These are phyloP conservation scores for Sinocyclocheilus anophthalmus DNA, from an alignment of 2,113 vertebrate genomes.

Conservation along the genomic window DNA sequence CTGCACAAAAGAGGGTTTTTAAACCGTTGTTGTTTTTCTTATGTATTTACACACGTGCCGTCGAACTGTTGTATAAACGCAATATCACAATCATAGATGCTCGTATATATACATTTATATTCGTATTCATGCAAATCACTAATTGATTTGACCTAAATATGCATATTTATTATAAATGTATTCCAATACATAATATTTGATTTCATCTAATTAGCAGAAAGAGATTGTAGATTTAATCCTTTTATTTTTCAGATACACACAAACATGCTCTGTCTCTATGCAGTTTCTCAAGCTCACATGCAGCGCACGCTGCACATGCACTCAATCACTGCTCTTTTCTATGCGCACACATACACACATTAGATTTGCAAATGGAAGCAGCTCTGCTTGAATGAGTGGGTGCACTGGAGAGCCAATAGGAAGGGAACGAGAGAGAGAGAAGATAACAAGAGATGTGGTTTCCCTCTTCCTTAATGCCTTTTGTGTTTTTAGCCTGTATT, in stretches of 20 bases:
- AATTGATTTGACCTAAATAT: neutral
- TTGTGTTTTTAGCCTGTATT: constrained; percentile 61
- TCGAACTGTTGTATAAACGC: too few relatives aligned
- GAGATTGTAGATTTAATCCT: neutral
- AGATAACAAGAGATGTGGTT: constrained; percentile 54
- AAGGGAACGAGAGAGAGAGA: constrained; percentile 14
- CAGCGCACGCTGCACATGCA: constrained; percentile 17
- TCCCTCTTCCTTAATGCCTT: constrained; percentile 69
- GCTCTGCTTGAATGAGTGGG: constrained; percentile 44
- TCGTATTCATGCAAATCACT: neutral
- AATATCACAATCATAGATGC: too few relatives aligned
- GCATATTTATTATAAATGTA: neutral
- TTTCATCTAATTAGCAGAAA: neutral
- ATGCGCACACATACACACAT: constrained; percentile 38
- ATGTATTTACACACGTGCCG: too few relatives aligned
- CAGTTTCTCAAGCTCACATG: constrained; percentile 5
- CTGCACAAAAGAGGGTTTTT: too few relatives aligned
- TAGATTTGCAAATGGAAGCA: constrained; percentile 49
- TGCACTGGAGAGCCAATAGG: constrained; percentile 28
- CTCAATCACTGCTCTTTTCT: constrained; percentile 33
- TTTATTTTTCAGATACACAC: constrained; percentile 14
- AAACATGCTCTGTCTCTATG: constrained; percentile 9
- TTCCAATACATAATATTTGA: neutral
- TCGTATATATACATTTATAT: neutral
- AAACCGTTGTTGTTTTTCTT: too few relatives aligned